Evolutionary conservation across 1,140 invertebrate genomes (phyloP), one percentile per base, ranked within the genome.

Genomic region (Lepeophtheirus salmonis): DNA sequence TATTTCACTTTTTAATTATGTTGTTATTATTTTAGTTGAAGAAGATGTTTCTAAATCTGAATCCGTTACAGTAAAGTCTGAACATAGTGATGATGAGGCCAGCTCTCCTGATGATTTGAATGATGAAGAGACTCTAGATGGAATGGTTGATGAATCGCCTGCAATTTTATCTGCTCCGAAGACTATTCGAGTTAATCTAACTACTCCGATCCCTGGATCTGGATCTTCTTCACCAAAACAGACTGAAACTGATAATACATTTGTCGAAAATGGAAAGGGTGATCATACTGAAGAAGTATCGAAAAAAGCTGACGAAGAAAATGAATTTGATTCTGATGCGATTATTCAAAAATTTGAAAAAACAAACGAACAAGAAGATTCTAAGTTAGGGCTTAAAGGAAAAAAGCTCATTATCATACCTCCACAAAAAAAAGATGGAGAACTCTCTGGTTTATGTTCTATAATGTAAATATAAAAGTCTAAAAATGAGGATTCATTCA

Each of bases 401-500:
- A 2, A 25, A 57, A 57, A 57, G 26, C 26, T 57, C 55, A 57
- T 25, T 6, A 23, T 24, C n/a, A 14, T 57, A 6, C 55, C 55
- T 17, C 13, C 26, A 17, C 22, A 26, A n/a, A 41, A 57, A 23
- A 20, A 25, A 50, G 55, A 25, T 4, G 14, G 17, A 16, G 55
- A 57, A n/a, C 55, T 57, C 1, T 57, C 55, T 13, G 55, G 55
- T 2, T 21, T 57, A 12, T 57, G 55, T 57, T 25, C 26, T 14
- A 57, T 57, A 16, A 57, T 57, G 55, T 57, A 41, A 57, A 50
- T 14, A 23, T n/a, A 41, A n/a, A n/a, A n/a, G n/a, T n/a, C n/a
- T n/a, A n/a, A n/a, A n/a, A n/a, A n/a, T n/a, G n/a, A n/a, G n/a
- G n/a, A n/a, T n/a, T n/a, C n/a, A n/a, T n/a, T n/a, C n/a, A n/a